Percentiles rank a stretch among this genome's conserved stretches.
Conservation (phyloP, 1,140 invertebrate genomes). For the Nasonia giraulti region DNA sequence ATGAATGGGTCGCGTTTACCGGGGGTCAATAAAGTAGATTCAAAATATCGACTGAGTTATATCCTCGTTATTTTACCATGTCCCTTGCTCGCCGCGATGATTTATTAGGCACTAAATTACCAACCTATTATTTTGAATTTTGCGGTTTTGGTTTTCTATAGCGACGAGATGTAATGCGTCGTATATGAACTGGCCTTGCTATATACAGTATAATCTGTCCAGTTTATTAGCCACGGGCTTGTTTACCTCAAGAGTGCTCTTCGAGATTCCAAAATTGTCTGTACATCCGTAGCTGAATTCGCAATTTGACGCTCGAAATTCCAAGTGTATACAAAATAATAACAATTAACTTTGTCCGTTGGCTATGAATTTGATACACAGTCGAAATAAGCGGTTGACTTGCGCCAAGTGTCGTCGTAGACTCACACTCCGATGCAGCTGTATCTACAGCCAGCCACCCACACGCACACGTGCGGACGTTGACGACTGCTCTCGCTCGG, state of each 20-base stretch:
- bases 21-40: constrained; percentile 38
- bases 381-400: not conserved
- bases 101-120: not conserved
- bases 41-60: constrained; percentile 35
- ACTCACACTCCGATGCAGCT: no score
- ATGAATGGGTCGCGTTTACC: not conserved
- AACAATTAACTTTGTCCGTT: not conserved
- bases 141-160: not conserved
- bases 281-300: not conserved
- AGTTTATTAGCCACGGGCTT: no score
- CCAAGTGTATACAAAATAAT: not conserved
- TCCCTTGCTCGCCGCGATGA: not conserved
- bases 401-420: no score
- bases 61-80: not conserved
- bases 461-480: not conserved
- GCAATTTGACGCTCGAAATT: not conserved
- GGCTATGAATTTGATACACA: not conserved
- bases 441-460: not conserved
- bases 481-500: no score
- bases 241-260: not conserved
- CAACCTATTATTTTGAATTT: not conserved
- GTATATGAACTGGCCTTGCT: not conserved
- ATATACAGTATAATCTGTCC: no score
- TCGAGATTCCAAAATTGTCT: not conserved
- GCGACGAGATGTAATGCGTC: not conserved